These are phyloP conservation scores for Ceratina calcarata DNA, from an alignment of 1,140 invertebrate species.

Conservation along the genomic window DNA sequence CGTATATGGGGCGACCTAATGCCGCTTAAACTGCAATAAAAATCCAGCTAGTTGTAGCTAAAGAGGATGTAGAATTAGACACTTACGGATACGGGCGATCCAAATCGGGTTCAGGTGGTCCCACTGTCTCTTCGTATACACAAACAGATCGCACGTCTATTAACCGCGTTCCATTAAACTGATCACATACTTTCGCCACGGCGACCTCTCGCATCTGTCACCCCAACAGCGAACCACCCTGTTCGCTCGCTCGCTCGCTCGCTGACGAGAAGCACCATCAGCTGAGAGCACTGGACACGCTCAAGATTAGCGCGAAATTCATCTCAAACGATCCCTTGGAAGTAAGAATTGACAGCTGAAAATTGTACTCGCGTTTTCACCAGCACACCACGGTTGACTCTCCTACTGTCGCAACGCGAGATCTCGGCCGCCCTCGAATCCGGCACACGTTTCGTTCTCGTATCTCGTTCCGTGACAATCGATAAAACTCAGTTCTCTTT, in stretches of 20 bases:
- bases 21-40: too few species aligned
- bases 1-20: too few species aligned
- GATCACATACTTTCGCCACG: constrained; percentile 47
- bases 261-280: constrained; percentile 18
- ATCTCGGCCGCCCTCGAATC: constrained; percentile 30
- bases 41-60: too few species aligned
- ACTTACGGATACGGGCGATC: background rate
- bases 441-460: constrained; percentile 1
- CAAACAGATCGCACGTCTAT: constrained; percentile 24
- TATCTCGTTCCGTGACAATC: constrained; percentile 45
- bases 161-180: constrained; percentile 8
- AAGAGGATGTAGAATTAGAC: too few species aligned
- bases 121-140: background rate
- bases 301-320: background rate
- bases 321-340: constrained; percentile 1
- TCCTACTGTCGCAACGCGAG: constrained; percentile 11
- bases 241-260: background rate
- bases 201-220: constrained; percentile 28
- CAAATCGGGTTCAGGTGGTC: background rate
- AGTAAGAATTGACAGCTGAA: background rate
- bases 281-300: background rate
- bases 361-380: constrained; percentile 23
- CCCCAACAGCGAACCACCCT: constrained; percentile 5
- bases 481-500: constrained; percentile 20
- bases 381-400: constrained; percentile 35